Evolutionary conservation across 2,113 vertebrate genomes (phyloP).

Genomic region (Girardinichthys multiradiatus): DNA sequence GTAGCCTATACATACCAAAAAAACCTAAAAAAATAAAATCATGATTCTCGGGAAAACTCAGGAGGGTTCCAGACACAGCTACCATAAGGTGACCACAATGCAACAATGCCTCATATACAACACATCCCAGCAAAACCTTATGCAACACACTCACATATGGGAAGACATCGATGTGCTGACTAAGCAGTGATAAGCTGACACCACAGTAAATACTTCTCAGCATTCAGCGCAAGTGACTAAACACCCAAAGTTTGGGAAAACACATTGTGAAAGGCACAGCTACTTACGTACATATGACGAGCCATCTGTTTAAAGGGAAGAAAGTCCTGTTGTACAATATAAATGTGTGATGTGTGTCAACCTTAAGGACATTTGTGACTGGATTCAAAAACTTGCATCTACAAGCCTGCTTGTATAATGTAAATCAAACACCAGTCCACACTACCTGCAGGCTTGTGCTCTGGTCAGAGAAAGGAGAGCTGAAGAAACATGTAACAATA

Average conservation of each 20-base stretch:
- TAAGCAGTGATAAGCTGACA: slow-evolving; percentile 39
- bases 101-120: slow-evolving; percentile 30
- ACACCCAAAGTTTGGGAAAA: slow-evolving; percentile 33
- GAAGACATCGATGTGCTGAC: slow-evolving; percentile 61
- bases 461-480: slow-evolving; percentile 98
- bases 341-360: no score
- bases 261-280: slow-evolving; percentile 13
- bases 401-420: background rate
- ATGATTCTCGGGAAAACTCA: slow-evolving; percentile 33
- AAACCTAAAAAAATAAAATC: no score
- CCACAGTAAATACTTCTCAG: slow-evolving; percentile 23
- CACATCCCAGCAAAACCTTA: slow-evolving; percentile 46
- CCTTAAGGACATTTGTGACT: background rate
- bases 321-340: slow-evolving; percentile 24
- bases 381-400: background rate
- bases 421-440: background rate
- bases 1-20: no score
- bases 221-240: slow-evolving; percentile 5
- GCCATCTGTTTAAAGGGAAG: slow-evolving; percentile 62
- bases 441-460: slow-evolving; percentile 97
- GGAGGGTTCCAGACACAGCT: slow-evolving; percentile 8
- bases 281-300: slow-evolving; percentile 79
- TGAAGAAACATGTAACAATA: slow-evolving; percentile 99
- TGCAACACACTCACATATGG: slow-evolving; percentile 58
- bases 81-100: slow-evolving; percentile 20